Conservation (phyloP, 2,113 vertebrate genomes). For the Eulacestoma nigropectus region DNA sequence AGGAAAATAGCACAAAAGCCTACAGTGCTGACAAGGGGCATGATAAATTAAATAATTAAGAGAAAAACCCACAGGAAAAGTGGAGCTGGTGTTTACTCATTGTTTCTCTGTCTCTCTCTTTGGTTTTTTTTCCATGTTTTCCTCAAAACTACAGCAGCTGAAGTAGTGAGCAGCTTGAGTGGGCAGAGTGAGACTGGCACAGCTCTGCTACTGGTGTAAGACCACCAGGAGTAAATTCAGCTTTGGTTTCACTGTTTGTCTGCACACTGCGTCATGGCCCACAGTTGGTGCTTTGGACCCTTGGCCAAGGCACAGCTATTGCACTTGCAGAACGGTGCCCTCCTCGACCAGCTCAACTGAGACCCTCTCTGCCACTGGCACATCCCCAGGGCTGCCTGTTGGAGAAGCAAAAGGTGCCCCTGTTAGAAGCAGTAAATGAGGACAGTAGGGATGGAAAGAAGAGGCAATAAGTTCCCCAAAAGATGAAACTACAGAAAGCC, state of each 20-base stretch:
- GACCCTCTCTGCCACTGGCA: neutral
- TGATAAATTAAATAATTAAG: neutral
- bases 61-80: neutral
- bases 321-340: neutral
- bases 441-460: neutral
- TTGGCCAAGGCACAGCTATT: neutral
- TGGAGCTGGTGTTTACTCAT: neutral
- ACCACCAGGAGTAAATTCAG: neutral
- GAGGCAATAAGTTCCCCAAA: neutral
- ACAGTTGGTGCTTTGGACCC: neutral
- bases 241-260: neutral
- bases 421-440: neutral
- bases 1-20: neutral
- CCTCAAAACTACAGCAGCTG: neutral
- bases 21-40: neutral
- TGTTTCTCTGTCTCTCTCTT: neutral
- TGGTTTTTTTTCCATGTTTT: neutral
- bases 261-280: neutral
- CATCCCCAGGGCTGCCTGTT: neutral
- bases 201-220: neutral
- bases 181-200: neutral
- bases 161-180: neutral
- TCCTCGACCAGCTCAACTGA: neutral
- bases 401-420: neutral
- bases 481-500: neutral